Conservation (phyloP, 2,888 invertebrate species). For the Adela reaumurella region DNA sequence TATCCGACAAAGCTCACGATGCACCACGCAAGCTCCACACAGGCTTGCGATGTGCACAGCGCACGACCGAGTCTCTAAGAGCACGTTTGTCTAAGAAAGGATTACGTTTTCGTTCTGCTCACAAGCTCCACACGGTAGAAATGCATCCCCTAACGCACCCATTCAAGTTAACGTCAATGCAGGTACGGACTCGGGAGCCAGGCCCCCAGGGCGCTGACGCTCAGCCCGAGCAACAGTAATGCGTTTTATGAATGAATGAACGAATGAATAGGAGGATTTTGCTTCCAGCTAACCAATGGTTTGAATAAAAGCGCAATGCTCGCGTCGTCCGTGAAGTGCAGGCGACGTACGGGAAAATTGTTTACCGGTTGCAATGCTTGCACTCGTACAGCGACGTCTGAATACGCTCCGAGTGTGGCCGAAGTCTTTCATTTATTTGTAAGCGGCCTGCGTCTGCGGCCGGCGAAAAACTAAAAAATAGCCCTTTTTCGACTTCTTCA, state of each 20-base stretch:
- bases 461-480: no score
- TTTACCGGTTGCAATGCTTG: background rate
- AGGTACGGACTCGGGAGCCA: conserved; percentile 12
- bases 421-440: no score
- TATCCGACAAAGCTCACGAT: background rate
- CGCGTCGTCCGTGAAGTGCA: background rate
- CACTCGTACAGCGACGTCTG: background rate
- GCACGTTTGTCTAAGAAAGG: no score
- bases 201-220: conserved; percentile 27
- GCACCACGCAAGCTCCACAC: background rate
- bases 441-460: no score
- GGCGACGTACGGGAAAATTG: background rate
- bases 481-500: no score
- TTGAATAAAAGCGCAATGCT: conserved; percentile 27
- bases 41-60: no score
- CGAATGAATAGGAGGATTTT: conserved; percentile 42
- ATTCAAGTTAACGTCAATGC: no score
- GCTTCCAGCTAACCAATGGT: conserved; percentile 37
- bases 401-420: no score
- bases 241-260: conserved; percentile 47
- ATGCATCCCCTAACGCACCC: no score
- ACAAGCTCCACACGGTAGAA: no score
- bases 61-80: no score
- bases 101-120: no score
- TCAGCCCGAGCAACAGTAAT: conserved; percentile 28